Evolutionary conservation across 2,888 invertebrate genomes (phyloP).

Genomic region (Pemphredon lugubris): DNA sequence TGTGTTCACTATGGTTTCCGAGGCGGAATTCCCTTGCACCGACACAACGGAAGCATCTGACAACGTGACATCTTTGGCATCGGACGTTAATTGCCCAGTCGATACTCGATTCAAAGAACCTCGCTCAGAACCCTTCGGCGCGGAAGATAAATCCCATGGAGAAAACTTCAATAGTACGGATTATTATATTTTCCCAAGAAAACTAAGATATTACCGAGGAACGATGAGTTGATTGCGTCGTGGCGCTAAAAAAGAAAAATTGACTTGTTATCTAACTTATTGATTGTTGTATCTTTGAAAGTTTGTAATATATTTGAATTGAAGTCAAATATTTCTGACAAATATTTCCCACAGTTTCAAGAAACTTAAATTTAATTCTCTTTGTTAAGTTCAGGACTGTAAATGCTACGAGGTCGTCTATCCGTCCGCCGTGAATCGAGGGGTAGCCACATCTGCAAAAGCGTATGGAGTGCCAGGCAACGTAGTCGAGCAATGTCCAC

Average conservation of each 20-base stretch:
- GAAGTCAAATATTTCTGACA: neutral
- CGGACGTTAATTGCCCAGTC: slow-evolving; percentile 54
- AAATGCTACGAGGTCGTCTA: slow-evolving; percentile 37
- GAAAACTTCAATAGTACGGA: slow-evolving; percentile 25
- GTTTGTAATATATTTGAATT: neutral
- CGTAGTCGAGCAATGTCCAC: slow-evolving; percentile 9
- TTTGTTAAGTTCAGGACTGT: slow-evolving; percentile 54
- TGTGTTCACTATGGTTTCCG: slow-evolving; percentile 59
- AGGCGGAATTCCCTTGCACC: slow-evolving; percentile 61
- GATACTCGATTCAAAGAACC: slow-evolving; percentile 33
- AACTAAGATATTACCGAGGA: neutral
- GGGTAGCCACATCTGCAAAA: slow-evolving; percentile 5
- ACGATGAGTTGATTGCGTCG: too few species aligned
- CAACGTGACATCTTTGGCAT: slow-evolving; percentile 63
- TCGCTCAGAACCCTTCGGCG: neutral
- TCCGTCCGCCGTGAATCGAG: slow-evolving; percentile 18
- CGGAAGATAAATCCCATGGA: slow-evolving; percentile 13
- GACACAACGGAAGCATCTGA: slow-evolving; percentile 69
- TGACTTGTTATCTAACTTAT: too few species aligned
- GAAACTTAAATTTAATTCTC: slow-evolving; percentile 14
- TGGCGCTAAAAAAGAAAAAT: too few species aligned
- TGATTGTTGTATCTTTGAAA: too few species aligned
- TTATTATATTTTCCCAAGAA: neutral
- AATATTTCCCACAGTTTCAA: neutral
- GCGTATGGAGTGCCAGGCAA: slow-evolving; percentile 15